Evolutionary conservation across 2,888 invertebrate species (phyloP), one percentile per base, ranked within the genome.

Genomic region (Siphonodentalium dalli): DNA sequence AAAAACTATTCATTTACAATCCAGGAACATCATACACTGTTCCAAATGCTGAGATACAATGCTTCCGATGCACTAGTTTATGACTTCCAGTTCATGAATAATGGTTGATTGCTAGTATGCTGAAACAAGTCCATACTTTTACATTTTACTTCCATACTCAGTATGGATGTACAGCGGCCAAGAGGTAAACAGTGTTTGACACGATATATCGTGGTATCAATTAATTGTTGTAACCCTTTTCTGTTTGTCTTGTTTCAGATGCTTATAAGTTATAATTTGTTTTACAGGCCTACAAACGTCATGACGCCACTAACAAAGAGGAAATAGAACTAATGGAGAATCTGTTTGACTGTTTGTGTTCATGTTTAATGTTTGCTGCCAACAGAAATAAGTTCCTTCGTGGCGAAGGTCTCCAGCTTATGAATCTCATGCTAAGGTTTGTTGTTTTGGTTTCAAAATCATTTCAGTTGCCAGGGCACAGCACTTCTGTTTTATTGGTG

Each of bases 291-390:
- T 97, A 94, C 83, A 97, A 97, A 82, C 86, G 94, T 15, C 94
- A 96, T 76, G 96, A 97, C 84, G 97, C 97, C 0, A 85, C 86
- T 46, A 89, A 89, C 48, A 88, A 89, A 2, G 98, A 98, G 82
- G 99, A 99, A 80, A 90, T 92, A 72, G 99, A 99, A 83, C 90
- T 93, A 74, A 98, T 99, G 98, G 98, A 99, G 83, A 99, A 99
- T 83, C 85, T 99, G 66, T 99, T 99, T 80, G 92, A 98, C 82
- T 89, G 91, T 51, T 84, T 99, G 58, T 99, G 99, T 80, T 96
- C 96, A 46, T 89, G 94, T 50, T 85, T 99, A 53, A 91, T 97
- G 90, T 58, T 72, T 11, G 85, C 89, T 0, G 54, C 66, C 59
- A 99, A 99, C 83, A 87, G 96, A 42, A 92, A 93, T 61, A 87